A percentile compares a stretch with the other conserved stretches of the same genome.
Evolutionary conservation across 2,113 vertebrate species (phyloP).

Genomic region (Rynchops niger): DNA sequence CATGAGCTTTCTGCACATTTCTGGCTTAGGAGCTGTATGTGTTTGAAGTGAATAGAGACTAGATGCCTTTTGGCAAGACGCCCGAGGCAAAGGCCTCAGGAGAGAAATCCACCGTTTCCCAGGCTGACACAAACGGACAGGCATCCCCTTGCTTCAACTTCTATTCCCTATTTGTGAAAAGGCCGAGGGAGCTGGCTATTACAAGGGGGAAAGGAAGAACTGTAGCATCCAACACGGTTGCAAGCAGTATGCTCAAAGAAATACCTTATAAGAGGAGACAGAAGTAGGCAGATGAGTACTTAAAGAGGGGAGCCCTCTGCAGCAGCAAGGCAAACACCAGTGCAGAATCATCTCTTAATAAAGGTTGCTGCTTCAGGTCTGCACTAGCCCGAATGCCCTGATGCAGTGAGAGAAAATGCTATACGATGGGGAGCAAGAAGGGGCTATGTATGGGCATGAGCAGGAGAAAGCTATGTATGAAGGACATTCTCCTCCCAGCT

Average conservation of each 20-base stretch:
- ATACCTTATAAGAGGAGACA: not conserved
- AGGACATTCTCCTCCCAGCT: not conserved
- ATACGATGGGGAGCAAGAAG: not conserved
- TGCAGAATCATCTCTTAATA: not conserved
- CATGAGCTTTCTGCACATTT: not conserved
- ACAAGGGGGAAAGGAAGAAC: not conserved
- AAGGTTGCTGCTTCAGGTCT: not conserved
- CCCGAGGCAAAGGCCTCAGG: not conserved
- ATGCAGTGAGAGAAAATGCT: not conserved
- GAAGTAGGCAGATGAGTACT: not conserved
- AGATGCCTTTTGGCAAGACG: constrained; percentile 2
- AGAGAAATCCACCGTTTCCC: constrained; percentile 10
- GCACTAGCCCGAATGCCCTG: not conserved
- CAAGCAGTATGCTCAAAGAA: not conserved
- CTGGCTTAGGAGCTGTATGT: not conserved
- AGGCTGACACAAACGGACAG: not conserved
- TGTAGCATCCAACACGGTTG: not conserved
- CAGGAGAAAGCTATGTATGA: not conserved
- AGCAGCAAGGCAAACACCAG: not conserved
- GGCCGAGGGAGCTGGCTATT: not conserved
- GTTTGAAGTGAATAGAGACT: not conserved
- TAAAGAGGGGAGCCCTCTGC: not conserved
- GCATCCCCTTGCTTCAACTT: not conserved
- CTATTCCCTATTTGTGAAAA: not conserved
- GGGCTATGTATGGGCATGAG: not conserved